These are phyloP conservation scores for Pungitius pungitius DNA, from an alignment of 2,113 vertebrate species.

Conservation along the genomic window DNA sequence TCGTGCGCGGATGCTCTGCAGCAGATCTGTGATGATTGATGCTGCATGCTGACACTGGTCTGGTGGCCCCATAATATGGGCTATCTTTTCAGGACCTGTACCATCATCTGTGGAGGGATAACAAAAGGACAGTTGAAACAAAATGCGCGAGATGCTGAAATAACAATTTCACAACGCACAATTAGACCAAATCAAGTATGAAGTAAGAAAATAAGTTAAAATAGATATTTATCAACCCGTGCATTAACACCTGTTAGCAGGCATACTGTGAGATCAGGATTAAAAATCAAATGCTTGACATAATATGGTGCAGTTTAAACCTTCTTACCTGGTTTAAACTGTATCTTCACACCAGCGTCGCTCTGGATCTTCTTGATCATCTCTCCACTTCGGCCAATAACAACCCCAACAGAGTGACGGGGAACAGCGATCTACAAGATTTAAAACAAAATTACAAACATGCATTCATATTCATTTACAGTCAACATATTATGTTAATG, in stretches of 20 bases:
- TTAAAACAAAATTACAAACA: not conserved
- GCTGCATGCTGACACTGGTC: conserved; percentile 92
- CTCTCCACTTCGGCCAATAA: conserved; percentile 90
- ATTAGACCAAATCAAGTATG: not conserved
- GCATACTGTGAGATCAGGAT: not conserved
- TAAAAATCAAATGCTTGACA: not conserved
- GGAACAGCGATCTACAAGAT: conserved; percentile 87
- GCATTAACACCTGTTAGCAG: not conserved
- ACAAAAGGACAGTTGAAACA: conserved; percentile 11
- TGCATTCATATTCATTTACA: not conserved
- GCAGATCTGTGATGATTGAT: conserved; percentile 90
- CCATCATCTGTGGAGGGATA: conserved; percentile 84
- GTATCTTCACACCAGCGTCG: conserved; percentile 91
- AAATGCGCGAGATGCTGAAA: not conserved
- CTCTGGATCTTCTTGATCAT: conserved; percentile 98
- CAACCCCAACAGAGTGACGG: conserved; percentile 90
- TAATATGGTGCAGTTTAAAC: not conserved
- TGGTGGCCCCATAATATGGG: conserved; percentile 91
- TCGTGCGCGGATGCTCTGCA: conserved; percentile 88
- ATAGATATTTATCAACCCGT: not conserved
- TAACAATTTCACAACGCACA: too few species aligned
- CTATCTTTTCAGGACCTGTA: conserved; percentile 90
- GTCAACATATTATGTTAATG: not conserved
- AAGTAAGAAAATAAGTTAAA: not conserved
- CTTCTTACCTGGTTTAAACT: conserved; percentile 90